Evolutionary conservation across 30 jellyfish, hydroid and myxozoan genomes (phyloP), one percentile per base, ranked within the genome.

Genomic region (Aurelia aurita): DNA sequence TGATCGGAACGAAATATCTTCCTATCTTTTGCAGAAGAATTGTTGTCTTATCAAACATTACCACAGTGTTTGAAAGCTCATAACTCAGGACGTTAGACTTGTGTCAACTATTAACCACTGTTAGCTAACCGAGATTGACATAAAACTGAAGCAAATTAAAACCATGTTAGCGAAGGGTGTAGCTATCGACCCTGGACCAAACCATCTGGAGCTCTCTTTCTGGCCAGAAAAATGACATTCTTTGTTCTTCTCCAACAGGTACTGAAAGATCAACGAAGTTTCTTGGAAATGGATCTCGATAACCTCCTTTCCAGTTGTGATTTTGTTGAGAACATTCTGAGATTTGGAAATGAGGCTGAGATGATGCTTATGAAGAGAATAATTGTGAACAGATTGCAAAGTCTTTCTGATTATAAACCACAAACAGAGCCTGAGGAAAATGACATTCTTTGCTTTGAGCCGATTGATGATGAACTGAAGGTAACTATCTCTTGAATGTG

Each of bases 281-380:
- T 72, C 59, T 87, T 94, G 20, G 96, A 89, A 51, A 58, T 94
- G 87, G 99, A 94, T 65, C 84, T 94, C 53, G 89, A 94, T 35
- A 94, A 89, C 83, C 91, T 94, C 79, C 87, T 84, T 22, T 39
- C 96, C 58, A 84, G 96, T 51, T 85, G 97, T 51, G 97, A 94
- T 46, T 94, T 94, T 69, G 99, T 88, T 3, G 99, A 94, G 76
- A 84, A 88, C 46, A 84, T 94, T n/a, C 80, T 94, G 75, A 82
- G 86, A n/a, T 94, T 73, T 83, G 99, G 99, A 5, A 94, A 94
- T 83, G 99, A 94, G 94, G 99, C 99, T n/a, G 99, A 94, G 73
- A 74, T 94, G 78, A 94, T 94, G 97, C 82, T 72, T 55, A 97
- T 86, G 13, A 94, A 94, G 51, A 78, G 79, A 55, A 21, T 94